Evolutionary conservation across 2,113 vertebrate genomes (phyloP).

Genomic region (Drymodes brunneopygia): DNA sequence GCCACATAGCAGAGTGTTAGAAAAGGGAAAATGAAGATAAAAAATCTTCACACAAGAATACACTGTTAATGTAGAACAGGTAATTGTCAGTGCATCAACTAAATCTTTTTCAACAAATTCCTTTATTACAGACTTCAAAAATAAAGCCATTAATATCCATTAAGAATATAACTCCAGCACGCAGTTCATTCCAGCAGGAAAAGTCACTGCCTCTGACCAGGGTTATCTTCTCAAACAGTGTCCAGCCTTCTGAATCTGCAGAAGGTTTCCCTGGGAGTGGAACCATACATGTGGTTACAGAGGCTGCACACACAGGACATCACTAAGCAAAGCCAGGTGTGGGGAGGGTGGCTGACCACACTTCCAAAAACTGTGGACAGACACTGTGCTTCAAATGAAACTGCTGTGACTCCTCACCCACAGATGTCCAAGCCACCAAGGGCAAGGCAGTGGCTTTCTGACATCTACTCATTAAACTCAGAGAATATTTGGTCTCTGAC

Average conservation of each 20-base stretch:
- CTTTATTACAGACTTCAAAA: neutral
- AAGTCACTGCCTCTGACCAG: neutral
- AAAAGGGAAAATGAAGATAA: neutral
- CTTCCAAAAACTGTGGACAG: neutral
- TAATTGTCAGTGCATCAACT: neutral
- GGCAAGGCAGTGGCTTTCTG: neutral
- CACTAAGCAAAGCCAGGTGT: neutral
- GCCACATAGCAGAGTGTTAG: neutral
- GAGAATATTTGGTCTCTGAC: neutral
- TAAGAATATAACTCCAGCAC: neutral
- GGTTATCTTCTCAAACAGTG: neutral
- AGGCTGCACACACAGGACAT: accelerated
- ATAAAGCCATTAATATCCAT: neutral
- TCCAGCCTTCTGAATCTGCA: neutral
- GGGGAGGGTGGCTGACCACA: neutral
- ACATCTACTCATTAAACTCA: neutral
- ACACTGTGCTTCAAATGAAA: neutral
- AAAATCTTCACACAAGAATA: neutral
- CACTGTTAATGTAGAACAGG: neutral
- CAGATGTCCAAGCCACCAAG: neutral
- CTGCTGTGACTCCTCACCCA: neutral
- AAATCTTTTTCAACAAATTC: neutral
- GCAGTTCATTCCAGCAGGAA: neutral
- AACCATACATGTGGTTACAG: neutral
- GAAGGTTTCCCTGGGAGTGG: neutral